Evolutionary conservation across 2,113 vertebrate species (phyloP).

Genomic region (Cheilinus undulatus): DNA sequence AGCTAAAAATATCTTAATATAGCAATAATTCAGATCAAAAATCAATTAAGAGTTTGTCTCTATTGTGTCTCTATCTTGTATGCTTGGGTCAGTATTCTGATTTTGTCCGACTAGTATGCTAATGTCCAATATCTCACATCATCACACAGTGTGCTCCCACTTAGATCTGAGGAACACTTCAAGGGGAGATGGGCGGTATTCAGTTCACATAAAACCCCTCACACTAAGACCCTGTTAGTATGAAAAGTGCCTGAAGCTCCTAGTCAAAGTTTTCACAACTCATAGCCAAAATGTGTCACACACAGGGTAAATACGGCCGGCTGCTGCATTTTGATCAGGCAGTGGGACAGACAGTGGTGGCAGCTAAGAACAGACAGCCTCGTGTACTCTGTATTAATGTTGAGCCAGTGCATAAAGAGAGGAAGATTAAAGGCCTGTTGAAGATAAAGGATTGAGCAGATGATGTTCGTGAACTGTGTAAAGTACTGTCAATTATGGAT

Average conservation of each 20-base stretch:
- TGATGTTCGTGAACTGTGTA: constrained; percentile 51
- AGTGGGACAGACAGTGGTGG: constrained; percentile 34
- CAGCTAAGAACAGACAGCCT: constrained; percentile 30
- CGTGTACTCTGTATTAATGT: constrained; percentile 56
- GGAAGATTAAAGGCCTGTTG: constrained; percentile 62
- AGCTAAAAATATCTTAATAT: neutral
- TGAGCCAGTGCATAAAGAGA: constrained; percentile 52
- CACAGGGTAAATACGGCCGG: constrained; percentile 32
- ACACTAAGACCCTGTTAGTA: constrained; percentile 43
- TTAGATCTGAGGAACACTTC: constrained; percentile 50
- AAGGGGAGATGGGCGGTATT: constrained; percentile 46
- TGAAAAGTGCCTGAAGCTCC: constrained; percentile 65
- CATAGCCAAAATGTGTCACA: constrained; percentile 57
- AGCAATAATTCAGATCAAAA: neutral
- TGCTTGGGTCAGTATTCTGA: neutral
- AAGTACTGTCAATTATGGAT: constrained; percentile 56
- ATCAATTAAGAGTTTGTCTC: neutral
- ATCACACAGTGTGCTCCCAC: constrained; percentile 30
- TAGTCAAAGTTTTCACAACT: constrained; percentile 67
- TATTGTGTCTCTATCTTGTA: constrained; percentile 1
- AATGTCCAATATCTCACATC: constrained; percentile 19
- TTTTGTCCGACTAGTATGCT: constrained; percentile 19
- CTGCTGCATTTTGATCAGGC: constrained; percentile 73
- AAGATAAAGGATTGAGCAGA: constrained; percentile 62
- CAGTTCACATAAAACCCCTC: constrained; percentile 48